Conservation (phyloP, 92 coral and sea anemone species). For the Pocillopora grandis region DNA sequence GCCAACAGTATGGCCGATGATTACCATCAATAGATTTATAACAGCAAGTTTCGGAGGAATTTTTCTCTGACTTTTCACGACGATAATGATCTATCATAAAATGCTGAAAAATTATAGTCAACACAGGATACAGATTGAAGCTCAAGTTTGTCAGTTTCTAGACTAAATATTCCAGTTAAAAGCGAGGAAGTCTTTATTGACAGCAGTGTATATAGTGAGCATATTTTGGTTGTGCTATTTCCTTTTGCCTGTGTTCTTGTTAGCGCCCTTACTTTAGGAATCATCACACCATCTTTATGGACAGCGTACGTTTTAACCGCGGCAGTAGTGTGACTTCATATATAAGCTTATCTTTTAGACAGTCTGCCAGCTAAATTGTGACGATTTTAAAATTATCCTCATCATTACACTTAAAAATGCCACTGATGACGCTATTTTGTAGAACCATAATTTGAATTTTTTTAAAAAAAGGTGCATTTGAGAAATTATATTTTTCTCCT, state of each 20-base stretch:
- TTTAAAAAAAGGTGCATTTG: too few species aligned
- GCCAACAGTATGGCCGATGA: background rate
- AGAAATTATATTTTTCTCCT: too few species aligned
- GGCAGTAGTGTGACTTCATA: constrained; percentile 5
- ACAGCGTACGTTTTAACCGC: constrained; percentile 33
- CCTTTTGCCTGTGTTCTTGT: constrained; percentile 38
- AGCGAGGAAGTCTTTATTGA: constrained; percentile 37
- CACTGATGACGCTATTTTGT: too few species aligned
- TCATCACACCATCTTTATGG: constrained; percentile 17
- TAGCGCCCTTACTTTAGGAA: constrained; percentile 11
- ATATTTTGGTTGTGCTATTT: constrained; percentile 31
- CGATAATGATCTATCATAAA: constrained; percentile 19
- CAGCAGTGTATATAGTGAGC: constrained; percentile 38
- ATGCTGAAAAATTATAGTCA: constrained; percentile 22
- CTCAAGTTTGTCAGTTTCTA: constrained; percentile 22
- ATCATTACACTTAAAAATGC: too few species aligned
- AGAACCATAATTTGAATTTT: too few species aligned
- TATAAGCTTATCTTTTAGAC: too few species aligned
- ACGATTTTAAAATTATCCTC: too few species aligned
- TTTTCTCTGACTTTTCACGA: constrained; percentile 18
- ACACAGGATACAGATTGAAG: constrained; percentile 28
- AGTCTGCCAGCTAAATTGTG: too few species aligned
- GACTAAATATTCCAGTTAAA: background rate
- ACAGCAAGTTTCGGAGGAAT: constrained; percentile 5
- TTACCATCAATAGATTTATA: constrained; percentile 6